Evolutionary conservation across 2,888 invertebrate genomes (phyloP).

Genomic region (Eupithecia vulgata): DNA sequence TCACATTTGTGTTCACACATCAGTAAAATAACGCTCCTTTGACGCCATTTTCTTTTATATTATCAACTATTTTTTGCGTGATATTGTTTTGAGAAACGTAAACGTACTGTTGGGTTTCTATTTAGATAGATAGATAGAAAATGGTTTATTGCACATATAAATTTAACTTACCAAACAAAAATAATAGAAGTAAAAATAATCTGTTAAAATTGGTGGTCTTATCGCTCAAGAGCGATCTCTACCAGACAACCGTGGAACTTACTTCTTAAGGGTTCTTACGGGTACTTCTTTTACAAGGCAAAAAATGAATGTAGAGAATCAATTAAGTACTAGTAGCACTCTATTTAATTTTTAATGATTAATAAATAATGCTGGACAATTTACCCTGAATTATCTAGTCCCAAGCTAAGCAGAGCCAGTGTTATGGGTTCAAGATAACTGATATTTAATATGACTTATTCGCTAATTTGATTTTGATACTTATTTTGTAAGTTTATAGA

Average conservation of each 20-base stretch:
- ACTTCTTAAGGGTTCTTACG: too few species aligned
- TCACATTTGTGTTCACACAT: slow-evolving; percentile 12
- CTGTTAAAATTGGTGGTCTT: too few species aligned
- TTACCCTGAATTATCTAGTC: too few species aligned
- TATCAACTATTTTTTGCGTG: slow-evolving; percentile 2
- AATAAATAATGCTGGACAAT: too few species aligned
- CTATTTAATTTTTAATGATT: neutral
- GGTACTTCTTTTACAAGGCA: neutral
- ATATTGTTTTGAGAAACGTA: neutral
- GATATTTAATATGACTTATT: neutral
- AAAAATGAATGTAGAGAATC: neutral
- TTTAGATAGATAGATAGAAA: too few species aligned
- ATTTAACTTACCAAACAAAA: too few species aligned
- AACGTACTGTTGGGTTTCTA: neutral
- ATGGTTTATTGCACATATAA: too few species aligned
- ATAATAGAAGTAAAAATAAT: too few species aligned
- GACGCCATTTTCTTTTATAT: neutral
- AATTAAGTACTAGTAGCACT: neutral
- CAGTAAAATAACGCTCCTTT: neutral
- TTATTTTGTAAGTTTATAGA: neutral
- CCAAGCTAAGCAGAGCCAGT: too few species aligned
- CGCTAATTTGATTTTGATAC: neutral
- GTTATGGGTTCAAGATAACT: too few species aligned
- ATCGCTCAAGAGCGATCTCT: too few species aligned
- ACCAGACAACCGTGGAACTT: too few species aligned